phyloP scores from a whole-genome alignment of 64 coral and sea anemone species.

The Acropora yongei region DNA sequence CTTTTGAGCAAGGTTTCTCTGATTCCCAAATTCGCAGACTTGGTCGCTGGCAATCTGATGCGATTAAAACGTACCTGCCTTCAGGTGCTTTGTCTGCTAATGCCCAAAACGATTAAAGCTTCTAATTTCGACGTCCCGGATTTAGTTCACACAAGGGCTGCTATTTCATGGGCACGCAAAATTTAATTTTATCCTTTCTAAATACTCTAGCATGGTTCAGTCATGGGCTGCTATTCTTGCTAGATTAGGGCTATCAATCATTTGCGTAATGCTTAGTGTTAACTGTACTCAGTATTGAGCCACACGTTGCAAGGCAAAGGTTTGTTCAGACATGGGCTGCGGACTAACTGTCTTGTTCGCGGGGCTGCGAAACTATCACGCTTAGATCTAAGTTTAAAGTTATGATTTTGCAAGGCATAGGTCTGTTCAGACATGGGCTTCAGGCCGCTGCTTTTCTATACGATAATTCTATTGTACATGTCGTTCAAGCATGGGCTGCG shows the following conservation, averaged over 20 bases:
- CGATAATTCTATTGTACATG: slow-evolving; percentile 17
- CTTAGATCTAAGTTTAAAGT: slow-evolving; percentile 9
- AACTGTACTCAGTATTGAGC: background rate
- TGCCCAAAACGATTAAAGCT: slow-evolving; percentile 16
- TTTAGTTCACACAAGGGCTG: slow-evolving; percentile 16
- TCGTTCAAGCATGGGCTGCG: slow-evolving; percentile 19
- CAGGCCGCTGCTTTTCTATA: slow-evolving; percentile 11
- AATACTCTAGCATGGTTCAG: background rate
- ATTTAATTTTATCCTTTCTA: background rate
- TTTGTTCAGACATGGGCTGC: background rate
- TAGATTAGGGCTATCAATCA: background rate
- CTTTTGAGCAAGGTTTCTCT: slow-evolving; percentile 12
- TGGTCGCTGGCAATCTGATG: slow-evolving; percentile 40
- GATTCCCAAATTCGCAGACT: slow-evolving; percentile 23
- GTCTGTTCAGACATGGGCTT: background rate
- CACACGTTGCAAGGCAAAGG: background rate
- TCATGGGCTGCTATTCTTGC: slow-evolving; percentile 6
- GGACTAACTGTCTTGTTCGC: background rate
- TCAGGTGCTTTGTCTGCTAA: slow-evolving; percentile 12
- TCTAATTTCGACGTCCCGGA: slow-evolving; percentile 8
- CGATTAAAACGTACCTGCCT: slow-evolving; percentile 16
- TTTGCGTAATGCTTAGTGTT: background rate
- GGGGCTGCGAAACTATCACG: background rate
- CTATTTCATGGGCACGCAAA: slow-evolving; percentile 13
- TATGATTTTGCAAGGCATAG: background rate